Base-by-base conservation (phyloP, 1,140 invertebrate species). In the Semibalanus balanoides region DNA sequence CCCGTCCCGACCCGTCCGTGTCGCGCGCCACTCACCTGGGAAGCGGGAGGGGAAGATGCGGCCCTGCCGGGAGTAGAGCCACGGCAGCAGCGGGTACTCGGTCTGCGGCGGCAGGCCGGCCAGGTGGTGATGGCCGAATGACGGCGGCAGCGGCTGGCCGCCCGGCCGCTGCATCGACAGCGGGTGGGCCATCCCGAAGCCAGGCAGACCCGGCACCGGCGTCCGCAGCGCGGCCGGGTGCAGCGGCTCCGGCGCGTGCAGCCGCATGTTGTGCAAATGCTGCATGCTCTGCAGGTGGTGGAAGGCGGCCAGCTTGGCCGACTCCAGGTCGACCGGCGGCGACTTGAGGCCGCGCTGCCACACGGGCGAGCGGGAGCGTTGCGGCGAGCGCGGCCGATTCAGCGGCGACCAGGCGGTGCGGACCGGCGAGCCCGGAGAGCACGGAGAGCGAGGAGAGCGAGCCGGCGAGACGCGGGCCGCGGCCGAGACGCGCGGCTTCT, bases 41-140 rank as follows among this genome's bases (percentile, higher is more conserved):
- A 79, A 79, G 31, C 78, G 76, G 31, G 76, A 92, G 7, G 92
- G 92, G 82, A 95, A 94, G 85, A 95, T 93, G 81, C 93, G 87
- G 70, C 92, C 92, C 80, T 95, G 93, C 81, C 93, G 88, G 76
- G 92, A 93, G 9, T 96, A 85, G 5, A 96, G 86, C 94, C 94
- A 97, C 0, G 94, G 93, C 83, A 95, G 95, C 27, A 95, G 86
- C 51, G 93, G 92, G 83, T 94, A 94, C 75, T 79, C 78, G 31
- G 76, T 76, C 31, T 77, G 78, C 30, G 75, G 76, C 51, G 51
- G 51, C 51, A 64, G 51, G 51, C 51, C 51, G 51, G 51, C 51
- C 51, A 64, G 51, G 14, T 64, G 51, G 7, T 7, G 51, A 7
- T 7, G 51, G 7, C 51, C 51, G 51, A 64, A 64, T 1, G 51